Evolutionary conservation across 2,113 vertebrate genomes (phyloP).

Genomic region (Trichomycterus rosablanca): DNA sequence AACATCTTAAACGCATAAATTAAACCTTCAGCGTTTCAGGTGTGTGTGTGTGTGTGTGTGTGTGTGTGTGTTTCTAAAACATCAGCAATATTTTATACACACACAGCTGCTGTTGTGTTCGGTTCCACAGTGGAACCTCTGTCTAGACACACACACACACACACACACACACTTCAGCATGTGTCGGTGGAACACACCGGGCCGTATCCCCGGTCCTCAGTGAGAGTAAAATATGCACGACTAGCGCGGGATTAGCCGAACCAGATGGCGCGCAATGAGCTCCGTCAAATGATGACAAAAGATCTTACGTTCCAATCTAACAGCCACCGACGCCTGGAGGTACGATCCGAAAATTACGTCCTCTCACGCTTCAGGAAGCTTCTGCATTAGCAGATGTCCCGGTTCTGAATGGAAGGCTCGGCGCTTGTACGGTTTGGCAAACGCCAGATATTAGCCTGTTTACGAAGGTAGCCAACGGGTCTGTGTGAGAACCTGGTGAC

Average conservation of each 20-base stretch:
- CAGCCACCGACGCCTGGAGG: conserved; percentile 9
- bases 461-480: too few species aligned
- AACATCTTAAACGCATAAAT: neutral
- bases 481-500: too few species aligned
- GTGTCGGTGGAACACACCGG: conserved; percentile 15
- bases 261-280: conserved; percentile 31
- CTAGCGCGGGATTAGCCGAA: conserved; percentile 15
- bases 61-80: conserved; percentile 29
- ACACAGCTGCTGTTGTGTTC: conserved; percentile 32
- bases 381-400: neutral
- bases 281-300: conserved; percentile 28
- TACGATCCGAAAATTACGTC: neutral
- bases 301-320: conserved; percentile 4
- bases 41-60: conserved; percentile 19
- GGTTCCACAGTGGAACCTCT: conserved; percentile 17
- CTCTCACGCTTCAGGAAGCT: neutral
- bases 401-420: neutral
- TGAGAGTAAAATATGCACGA: conserved; percentile 8
- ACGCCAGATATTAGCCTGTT: too few species aligned
- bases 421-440: neutral
- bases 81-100: conserved; percentile 48
- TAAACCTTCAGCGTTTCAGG: neutral
- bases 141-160: conserved; percentile 3
- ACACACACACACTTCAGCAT: conserved; percentile 16
- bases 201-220: conserved; percentile 7